Evolutionary conservation across 2,888 invertebrate species (phyloP), one percentile per base, ranked within the genome.

Genomic region (Geotrupes spiniger): DNA sequence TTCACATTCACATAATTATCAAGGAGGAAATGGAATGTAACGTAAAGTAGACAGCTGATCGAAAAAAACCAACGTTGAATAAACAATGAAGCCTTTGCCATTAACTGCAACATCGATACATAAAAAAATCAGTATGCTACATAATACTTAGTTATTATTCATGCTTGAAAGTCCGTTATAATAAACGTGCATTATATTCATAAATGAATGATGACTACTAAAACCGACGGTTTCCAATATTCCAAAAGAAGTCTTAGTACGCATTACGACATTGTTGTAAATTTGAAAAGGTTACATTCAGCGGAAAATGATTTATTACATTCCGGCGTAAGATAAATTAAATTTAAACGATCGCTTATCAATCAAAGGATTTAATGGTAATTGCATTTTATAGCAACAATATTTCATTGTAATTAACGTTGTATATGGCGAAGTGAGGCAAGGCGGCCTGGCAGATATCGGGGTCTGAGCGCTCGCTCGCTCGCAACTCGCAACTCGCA

Each of bases 401-500:
- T 44, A 44, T 38, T 44, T 44, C 38, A 44, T 14, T 36, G 38
- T 44, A 44, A 44, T 44, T 38, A 28, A 44, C 37, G 44, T 44
- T n/a, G 29, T 42, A 25, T 25, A 33, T 33, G 33, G n/a, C 14
- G 14, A 12, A 4, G 4, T 3, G 11, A 12, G 12, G 9, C 4
- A 21, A 21, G 21, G 21, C 21, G 6, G 6, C 4, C 21, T 21
- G 6, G 21, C 21, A 6, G 21, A 21, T 21, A 21, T 21, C 21
- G 21, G 21, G n/a, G 17, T 38, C 15, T 40, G 27, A 26, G 14
- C 16, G 27, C 28, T 9, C 26, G 17, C 26, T 11, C n/a, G 11
- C 5, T 31, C 3, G 2, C 14, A 5, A 31, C 14, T 31, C 9
- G 5, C 11, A 9, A 12, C 14, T 31, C 16, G 16, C 14, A 15